Percentiles rank a stretch among this genome's conserved stretches.
phyloP scores from a whole-genome alignment of 2,113 vertebrate species.

The Antigone vipio region DNA sequence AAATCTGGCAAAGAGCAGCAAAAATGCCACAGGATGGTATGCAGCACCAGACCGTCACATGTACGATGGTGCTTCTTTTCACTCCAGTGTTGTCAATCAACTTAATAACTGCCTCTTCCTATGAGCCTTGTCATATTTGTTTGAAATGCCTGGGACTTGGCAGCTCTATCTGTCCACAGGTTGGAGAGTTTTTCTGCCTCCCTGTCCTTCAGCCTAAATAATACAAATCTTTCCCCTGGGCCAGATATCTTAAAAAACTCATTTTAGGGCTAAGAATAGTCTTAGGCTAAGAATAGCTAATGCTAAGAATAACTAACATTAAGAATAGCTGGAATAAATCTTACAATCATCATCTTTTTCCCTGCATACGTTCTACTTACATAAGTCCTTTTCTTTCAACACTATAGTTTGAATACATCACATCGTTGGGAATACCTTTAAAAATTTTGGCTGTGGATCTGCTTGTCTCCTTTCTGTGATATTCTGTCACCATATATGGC shows the following conservation, averaged over 20 bases:
- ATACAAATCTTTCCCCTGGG: neutral
- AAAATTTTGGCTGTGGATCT: neutral
- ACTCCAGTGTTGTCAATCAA: neutral
- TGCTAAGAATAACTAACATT: neutral
- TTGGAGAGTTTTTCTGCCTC: neutral
- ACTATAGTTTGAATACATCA: neutral
- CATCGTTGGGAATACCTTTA: neutral
- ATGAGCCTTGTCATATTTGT: neutral
- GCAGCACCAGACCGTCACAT: neutral
- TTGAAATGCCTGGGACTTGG: neutral
- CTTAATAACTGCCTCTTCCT: neutral
- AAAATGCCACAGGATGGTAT: neutral
- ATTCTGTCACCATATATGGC: neutral
- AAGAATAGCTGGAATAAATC: neutral
- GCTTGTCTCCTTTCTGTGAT: neutral
- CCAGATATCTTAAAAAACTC: neutral
- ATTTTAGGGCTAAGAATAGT: constrained; percentile 13
- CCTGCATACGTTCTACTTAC: neutral
- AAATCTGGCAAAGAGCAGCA: neutral
- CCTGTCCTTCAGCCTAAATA: neutral
- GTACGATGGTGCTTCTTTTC: neutral
- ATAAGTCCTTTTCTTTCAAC: neutral
- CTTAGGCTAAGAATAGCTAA: neutral
- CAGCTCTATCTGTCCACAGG: neutral
- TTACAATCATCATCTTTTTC: neutral